Percentiles rank a stretch among this genome's conserved stretches.
Conservation (phyloP, 2,888 invertebrate genomes). For the Lasioglossum pauxillum region DNA sequence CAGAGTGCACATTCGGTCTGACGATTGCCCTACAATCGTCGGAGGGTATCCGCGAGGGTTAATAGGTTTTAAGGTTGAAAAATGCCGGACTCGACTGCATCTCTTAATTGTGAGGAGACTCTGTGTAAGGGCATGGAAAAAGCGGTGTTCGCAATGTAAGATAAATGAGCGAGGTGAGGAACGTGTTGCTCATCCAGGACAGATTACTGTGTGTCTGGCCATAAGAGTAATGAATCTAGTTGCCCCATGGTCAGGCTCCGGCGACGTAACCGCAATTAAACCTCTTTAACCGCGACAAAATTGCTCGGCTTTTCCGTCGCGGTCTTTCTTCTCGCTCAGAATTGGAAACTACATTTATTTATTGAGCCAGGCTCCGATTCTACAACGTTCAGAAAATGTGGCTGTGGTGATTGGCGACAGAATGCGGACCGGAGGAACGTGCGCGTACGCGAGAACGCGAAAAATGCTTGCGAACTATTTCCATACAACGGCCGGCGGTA, state of each 20-base stretch:
- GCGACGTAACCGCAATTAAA: conserved; percentile 26
- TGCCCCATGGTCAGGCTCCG: conserved; percentile 17
- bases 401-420: background rate
- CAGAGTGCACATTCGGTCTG: too few species aligned
- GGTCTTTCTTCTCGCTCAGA: background rate
- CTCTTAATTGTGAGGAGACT: background rate
- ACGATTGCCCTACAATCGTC: background rate
- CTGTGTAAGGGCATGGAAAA: background rate
- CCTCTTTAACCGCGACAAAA: conserved; percentile 19
- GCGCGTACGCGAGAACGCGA: conserved; percentile 22
- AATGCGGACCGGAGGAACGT: conserved; percentile 12
- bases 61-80: background rate
- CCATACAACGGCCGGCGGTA: conserved; percentile 2
- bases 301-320: conserved; percentile 13
- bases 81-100: background rate
- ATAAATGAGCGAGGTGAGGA: conserved; percentile 2
- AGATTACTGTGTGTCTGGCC: conserved; percentile 22
- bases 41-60: background rate
- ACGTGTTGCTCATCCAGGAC: background rate
- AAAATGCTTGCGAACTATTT: conserved; percentile 29
- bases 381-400: too few species aligned
- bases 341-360: background rate
- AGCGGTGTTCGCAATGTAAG: background rate
- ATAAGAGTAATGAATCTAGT: conserved; percentile 37
- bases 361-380: too few species aligned